These are phyloP conservation scores for Melieria crassipennis DNA, from an alignment of 2,888 invertebrate species.

Conservation along the genomic window DNA sequence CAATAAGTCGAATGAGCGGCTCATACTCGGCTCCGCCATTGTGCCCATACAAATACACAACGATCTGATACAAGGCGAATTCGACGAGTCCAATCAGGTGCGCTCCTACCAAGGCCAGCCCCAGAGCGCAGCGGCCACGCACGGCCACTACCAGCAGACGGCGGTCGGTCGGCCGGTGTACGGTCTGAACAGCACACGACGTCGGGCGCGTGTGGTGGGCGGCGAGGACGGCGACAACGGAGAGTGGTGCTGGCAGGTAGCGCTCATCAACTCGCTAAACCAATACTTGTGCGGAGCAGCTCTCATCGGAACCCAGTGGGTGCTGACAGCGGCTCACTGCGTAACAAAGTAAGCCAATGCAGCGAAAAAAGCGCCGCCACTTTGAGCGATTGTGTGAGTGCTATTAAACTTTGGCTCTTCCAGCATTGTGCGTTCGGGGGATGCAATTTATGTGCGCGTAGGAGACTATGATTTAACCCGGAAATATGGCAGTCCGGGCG, in stretches of 20 bases:
- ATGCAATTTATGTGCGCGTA: constrained; percentile 91
- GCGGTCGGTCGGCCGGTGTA: constrained; percentile 33
- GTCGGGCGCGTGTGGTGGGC: constrained; percentile 76
- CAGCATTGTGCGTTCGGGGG: constrained; percentile 92
- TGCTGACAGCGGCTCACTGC: constrained; percentile 92
- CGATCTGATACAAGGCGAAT: constrained; percentile 57
- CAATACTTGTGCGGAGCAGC: constrained; percentile 95
- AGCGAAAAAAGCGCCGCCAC: no score
- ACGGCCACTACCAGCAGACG: constrained; percentile 44
- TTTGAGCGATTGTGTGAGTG: no score
- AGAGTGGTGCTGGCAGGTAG: constrained; percentile 97
- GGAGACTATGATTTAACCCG: constrained; percentile 92
- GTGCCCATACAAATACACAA: constrained; percentile 65
- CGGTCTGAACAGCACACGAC: constrained; percentile 42
- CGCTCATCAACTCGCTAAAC: constrained; percentile 90
- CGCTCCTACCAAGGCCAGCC: constrained; percentile 53
- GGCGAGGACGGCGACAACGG: constrained; percentile 91
- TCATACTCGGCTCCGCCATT: constrained; percentile 62
- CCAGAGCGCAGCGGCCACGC: no score
- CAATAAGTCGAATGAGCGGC: constrained; percentile 61
- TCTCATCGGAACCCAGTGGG: constrained; percentile 93
- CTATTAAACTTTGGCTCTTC: not conserved
- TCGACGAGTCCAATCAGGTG: constrained; percentile 53
- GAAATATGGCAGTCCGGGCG: constrained; percentile 90
- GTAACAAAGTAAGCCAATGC: constrained; percentile 82